Base-by-base conservation (phyloP, 2,113 vertebrate species). In the Spermophilus dauricus region DNA sequence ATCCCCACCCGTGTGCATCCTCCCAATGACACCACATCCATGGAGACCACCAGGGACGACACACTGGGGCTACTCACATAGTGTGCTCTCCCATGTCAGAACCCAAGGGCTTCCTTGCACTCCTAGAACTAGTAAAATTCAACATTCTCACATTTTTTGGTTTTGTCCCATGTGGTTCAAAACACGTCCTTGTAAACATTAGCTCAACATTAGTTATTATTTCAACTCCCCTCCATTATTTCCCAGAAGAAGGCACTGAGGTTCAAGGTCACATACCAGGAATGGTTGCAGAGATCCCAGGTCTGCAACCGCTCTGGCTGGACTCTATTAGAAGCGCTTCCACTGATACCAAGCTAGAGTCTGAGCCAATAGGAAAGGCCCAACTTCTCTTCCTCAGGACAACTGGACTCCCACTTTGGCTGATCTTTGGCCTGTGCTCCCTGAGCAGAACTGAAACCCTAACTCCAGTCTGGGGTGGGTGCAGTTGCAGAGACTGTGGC, bases 1-100 rank as follows among this genome's bases (percentile, higher is more conserved):
- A 1, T 5, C 8, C 37, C 63, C 45, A 0, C 20, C 0, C 5
- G 8, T 13, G 16, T 63, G n/a, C 14, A 1, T 26, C 34, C 16
- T 86, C 56, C 39, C 2, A 34, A 12, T 37, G 17, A 75, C 65
- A 78, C 88, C n/a, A 11, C 4, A 11, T 5, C 37, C 75, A 67
- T 24, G 8, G 48, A 26, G 48, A 73, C 39, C 30, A 18, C 34
- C 3, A 5, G 32, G 73, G 22, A 73, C n/a, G 18, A 28, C 51
- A 70, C 42, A 0, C 4, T 4, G 13, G 12, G 39, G 32, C 30
- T 0, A 1, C 16, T 86, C 92, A 45, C 8, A 1, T n/a, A 87
- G 32, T 18, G 53, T 56, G 30, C n/a, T 30, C 73, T 65, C 39
- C 5, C 5, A 8, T 1, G 17, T 51, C 87, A 58, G 34, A 22